Evolutionary conservation across 2,113 vertebrate genomes (phyloP).

Genomic region (Danionella cerebrum): DNA sequence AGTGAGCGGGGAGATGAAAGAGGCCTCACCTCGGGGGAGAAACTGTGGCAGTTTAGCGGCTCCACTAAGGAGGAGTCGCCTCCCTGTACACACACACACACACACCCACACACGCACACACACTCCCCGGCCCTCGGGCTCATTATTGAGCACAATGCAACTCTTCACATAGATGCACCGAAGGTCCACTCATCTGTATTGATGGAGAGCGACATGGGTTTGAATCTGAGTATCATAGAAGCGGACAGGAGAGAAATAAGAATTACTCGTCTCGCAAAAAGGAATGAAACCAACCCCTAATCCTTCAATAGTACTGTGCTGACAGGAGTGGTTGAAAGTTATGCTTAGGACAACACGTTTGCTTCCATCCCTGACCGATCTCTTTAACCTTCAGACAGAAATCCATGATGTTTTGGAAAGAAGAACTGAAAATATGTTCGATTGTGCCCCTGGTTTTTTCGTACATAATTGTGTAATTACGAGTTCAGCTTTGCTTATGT

Average conservation of each 20-base stretch:
- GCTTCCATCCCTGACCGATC: slow-evolving; percentile 10
- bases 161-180: slow-evolving; percentile 24
- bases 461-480: slow-evolving; percentile 61
- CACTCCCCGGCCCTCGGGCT: slow-evolving; percentile 40
- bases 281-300: background rate
- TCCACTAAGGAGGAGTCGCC: slow-evolving; percentile 48
- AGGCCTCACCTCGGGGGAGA: slow-evolving; percentile 66
- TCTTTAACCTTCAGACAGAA: slow-evolving; percentile 11
- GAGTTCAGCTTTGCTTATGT: slow-evolving; percentile 59
- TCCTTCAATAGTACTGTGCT: background rate
- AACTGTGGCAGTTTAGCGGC: slow-evolving; percentile 60
- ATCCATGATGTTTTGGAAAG: slow-evolving; percentile 6
- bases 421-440: slow-evolving; percentile 24
- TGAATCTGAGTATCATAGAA: background rate
- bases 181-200: slow-evolving; percentile 25
- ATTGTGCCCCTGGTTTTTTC: slow-evolving; percentile 50
- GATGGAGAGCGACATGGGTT: slow-evolving; percentile 15
- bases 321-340: background rate
- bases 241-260: slow-evolving; percentile 18
- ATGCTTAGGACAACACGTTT: slow-evolving; percentile 23
- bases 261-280: background rate
- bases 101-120: slow-evolving; percentile 22
- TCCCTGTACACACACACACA: slow-evolving; percentile 35
- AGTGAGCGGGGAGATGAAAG: slow-evolving; percentile 71
- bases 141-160: slow-evolving; percentile 35